These are phyloP conservation scores for Nautilus pompilius DNA, from an alignment of 1,140 invertebrate genomes.

Conservation along the genomic window DNA sequence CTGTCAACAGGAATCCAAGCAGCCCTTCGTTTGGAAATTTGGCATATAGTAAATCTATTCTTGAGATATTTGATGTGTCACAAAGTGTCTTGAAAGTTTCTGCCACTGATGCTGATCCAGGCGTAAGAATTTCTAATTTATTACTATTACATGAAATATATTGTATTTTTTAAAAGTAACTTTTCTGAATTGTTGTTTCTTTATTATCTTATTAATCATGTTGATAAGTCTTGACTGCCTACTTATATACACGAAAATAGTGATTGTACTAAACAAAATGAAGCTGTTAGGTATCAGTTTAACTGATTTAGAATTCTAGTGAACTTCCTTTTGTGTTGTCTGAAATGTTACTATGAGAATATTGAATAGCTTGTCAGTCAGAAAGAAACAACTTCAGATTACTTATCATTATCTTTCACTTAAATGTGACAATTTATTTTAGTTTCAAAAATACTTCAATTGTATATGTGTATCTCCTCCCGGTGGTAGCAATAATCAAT, in stretches of 20 bases:
- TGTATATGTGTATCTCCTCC: too few species aligned
- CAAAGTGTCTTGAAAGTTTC: slow-evolving; percentile 25
- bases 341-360: too few species aligned
- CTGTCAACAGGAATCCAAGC: slow-evolving; percentile 74
- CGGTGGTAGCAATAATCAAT: too few species aligned
- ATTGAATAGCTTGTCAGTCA: too few species aligned
- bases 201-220: not conserved
- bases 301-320: too few species aligned
- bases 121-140: not conserved
- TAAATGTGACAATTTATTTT: too few species aligned
- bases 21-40: slow-evolving; percentile 46
- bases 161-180: not conserved
- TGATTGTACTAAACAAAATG: not conserved
- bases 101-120: slow-evolving; percentile 59
- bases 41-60: slow-evolving; percentile 23
- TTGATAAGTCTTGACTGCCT: slow-evolving; percentile 3
- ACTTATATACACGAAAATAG: not conserved
- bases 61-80: slow-evolving; percentile 34
- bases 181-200: not conserved
- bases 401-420: too few species aligned
- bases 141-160: not conserved
- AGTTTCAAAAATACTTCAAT: too few species aligned
- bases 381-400: too few species aligned
- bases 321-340: too few species aligned
- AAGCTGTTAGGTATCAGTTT: too few species aligned